Evolutionary conservation across 92 coral and sea anemone genomes (phyloP).

Genomic region (Umimayanthus kanabou): DNA sequence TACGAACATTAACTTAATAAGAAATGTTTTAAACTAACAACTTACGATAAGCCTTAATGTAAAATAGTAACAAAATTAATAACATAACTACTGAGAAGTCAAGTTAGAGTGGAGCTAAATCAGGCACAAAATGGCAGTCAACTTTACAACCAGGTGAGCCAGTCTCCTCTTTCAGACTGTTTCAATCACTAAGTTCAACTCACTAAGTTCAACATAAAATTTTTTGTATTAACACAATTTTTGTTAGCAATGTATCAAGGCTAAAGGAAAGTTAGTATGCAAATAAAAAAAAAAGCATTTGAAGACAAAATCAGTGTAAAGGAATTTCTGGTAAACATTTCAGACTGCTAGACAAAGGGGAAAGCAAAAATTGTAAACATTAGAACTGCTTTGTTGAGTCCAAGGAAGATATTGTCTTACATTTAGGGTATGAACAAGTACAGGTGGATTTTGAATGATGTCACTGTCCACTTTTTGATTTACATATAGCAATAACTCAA

Average conservation of each 20-base stretch:
- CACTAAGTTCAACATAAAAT: too few relatives aligned
- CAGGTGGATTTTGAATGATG: background rate
- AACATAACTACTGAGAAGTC: too few relatives aligned
- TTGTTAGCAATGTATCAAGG: background rate
- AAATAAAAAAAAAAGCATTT: background rate
- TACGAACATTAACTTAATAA: background rate
- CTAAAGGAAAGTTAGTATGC: background rate
- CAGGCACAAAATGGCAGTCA: too few relatives aligned
- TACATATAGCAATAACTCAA: too few relatives aligned
- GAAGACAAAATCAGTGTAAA: background rate
- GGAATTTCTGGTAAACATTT: background rate
- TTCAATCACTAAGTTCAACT: too few relatives aligned
- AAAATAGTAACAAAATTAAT: too few relatives aligned
- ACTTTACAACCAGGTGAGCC: too few relatives aligned
- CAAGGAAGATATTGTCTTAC: background rate
- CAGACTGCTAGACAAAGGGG: background rate
- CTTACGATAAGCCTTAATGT: too few relatives aligned
- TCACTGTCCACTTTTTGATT: background rate
- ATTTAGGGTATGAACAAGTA: background rate
- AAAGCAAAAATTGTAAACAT: background rate
- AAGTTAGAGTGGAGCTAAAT: too few relatives aligned
- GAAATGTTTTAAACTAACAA: background rate
- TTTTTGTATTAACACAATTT: background rate
- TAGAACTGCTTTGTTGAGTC: background rate
- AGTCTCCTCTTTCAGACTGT: too few relatives aligned